Conservation (phyloP, 2,888 invertebrate genomes). For the Polydrusus cervinus region DNA sequence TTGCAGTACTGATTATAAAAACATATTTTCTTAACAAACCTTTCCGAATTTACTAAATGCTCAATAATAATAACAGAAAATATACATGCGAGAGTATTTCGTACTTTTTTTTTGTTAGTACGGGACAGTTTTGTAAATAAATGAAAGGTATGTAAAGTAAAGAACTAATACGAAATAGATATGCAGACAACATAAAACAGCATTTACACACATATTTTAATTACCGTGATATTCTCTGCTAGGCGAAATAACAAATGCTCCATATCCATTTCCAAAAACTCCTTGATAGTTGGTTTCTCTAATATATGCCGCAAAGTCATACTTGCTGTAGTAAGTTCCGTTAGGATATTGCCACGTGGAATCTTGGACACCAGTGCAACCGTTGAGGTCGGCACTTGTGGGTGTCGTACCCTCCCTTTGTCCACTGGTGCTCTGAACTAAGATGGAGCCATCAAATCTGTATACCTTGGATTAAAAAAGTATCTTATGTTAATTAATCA, state of each 20-base stretch:
- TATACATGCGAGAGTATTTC: too few relatives aligned
- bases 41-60: too few relatives aligned
- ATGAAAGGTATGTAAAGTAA: too few relatives aligned
- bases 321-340: slow-evolving; percentile 31
- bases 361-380: slow-evolving; percentile 15
- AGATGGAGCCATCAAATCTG: not conserved
- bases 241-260: slow-evolving; percentile 40
- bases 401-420: slow-evolving; percentile 6
- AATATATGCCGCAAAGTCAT: slow-evolving; percentile 31
- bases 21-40: too few relatives aligned
- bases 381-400: slow-evolving; percentile 10
- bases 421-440: slow-evolving; percentile 15
- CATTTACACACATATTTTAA: too few relatives aligned
- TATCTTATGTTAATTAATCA: not conserved
- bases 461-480: slow-evolving; percentile 12
- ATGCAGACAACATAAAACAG: not conserved
- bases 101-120: too few relatives aligned
- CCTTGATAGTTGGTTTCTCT: slow-evolving; percentile 33
- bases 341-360: slow-evolving; percentile 29
- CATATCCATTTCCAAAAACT: slow-evolving; percentile 38
- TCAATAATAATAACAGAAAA: too few relatives aligned
- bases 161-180: not conserved
- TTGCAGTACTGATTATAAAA: too few relatives aligned
- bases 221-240: slow-evolving; percentile 40
- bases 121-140: too few relatives aligned